phyloP scores from a whole-genome alignment of 2,797 vertebrate genomes.

The Diglossa cyanea region DNA sequence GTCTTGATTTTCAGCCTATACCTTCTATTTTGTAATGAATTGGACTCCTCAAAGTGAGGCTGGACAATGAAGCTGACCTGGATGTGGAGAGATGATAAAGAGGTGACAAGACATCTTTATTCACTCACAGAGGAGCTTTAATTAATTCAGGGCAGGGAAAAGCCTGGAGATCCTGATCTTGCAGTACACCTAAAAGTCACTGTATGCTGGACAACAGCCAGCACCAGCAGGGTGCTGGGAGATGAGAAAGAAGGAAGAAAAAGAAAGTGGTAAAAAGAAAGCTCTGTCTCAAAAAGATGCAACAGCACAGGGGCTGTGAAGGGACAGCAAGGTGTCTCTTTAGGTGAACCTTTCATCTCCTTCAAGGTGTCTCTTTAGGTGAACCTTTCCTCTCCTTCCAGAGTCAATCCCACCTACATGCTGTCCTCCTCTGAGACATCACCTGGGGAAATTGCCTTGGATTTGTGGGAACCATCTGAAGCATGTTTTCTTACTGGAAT shows the following conservation, averaged over 20 bases:
- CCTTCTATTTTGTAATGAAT: not conserved
- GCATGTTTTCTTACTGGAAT: not conserved
- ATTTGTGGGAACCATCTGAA: not conserved
- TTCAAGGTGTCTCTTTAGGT: not conserved
- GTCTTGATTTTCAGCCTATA: not conserved
- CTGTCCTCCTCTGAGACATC: not conserved
- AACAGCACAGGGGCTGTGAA: not conserved
- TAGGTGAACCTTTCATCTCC: accelerated
- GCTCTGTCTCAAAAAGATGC: not conserved
- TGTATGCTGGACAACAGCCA: not conserved
- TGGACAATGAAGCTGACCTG: not conserved
- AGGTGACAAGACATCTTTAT: not conserved
- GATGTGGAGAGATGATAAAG: not conserved
- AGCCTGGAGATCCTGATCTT: not conserved
- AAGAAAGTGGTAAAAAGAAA: not conserved
- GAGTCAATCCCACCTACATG: accelerated
- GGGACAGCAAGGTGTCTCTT: not conserved
- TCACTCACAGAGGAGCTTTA: not conserved
- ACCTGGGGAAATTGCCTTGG: not conserved
- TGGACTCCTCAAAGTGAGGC: not conserved
- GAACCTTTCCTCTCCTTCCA: not conserved
- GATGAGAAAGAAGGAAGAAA: not conserved
- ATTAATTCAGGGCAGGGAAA: not conserved
- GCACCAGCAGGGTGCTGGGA: not conserved
- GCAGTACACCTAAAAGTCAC: not conserved